Evolutionary conservation across 1,140 invertebrate genomes (phyloP), one percentile per base, ranked within the genome.

Genomic region (Babylonia areolata): DNA sequence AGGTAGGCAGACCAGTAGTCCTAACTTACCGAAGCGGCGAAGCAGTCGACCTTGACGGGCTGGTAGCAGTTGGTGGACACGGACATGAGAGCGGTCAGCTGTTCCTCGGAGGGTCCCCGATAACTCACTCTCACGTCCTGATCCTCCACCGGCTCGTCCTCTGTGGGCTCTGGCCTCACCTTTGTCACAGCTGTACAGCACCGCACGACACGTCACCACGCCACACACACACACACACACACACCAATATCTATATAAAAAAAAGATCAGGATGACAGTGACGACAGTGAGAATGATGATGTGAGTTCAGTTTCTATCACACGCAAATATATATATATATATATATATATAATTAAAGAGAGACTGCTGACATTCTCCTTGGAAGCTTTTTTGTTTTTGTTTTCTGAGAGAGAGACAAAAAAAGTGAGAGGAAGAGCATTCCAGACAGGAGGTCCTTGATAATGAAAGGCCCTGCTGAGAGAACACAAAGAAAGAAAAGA

Each of bases 21-120:
- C 28, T 23, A 0, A 77, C 35, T 75, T 86, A 92, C 91, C 77
- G 84, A 85, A 33, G 90, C 90, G 15, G 86, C 88, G 42, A 33
- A 81, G 77, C 92, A 93, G 85, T 90, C 80, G 81, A 88, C 89
- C 87, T 88, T 90, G 75, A 91, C 85, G 17, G 90, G 90, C 71
- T 91, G 90, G 85, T 88, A 90, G 71, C 92, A 93, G 88, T 85
- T 88, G 15, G 71, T 31, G 9, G 89, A 90, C 0, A 88, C 51
- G 3, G 87, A 39, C 0, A 87, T 84, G 35, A 93, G 31, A 20
- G 83, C 84, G 17, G 87, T 51, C 35, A 93, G 75, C 64, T 92
- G 91, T 11, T 77, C 75, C 71, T 82, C 39, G 1, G 89, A 88
- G 12, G 86, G 88, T 33, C 87, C 85, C 28, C 88, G 39, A 54